Evolutionary conservation across 2,113 vertebrate species (phyloP), one percentile per base, ranked within the genome.

Genomic region (Grantiella picta): DNA sequence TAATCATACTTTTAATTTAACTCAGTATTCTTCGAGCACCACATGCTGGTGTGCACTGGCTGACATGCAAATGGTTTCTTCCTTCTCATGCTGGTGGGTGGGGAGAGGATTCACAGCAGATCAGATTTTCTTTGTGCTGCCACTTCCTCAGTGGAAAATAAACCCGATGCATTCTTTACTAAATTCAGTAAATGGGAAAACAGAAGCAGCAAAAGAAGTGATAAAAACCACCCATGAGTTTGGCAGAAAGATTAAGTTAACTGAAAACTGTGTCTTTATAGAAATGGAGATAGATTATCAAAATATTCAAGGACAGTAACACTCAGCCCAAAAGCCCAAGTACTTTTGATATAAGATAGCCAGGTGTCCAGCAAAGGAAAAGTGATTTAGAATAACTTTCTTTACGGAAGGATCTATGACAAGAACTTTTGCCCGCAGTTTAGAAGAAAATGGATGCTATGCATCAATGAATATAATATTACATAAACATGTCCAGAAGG

Each of bases 171-270:
- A 92, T 40, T 31, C 27, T 68, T 50, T 72, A 73, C 61, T 65
- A 91, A 89, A 89, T 42, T 86, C 72, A 76, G 25, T 78, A 80
- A 89, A 82, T 1, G 18, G 20, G 50, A 86, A 95, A 70, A 69
- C 20, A 61, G 57, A 63, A 84, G 35, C 27, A 11, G 56, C 12
- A 8, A n/a, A 90, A 96, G 53, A 64, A 54, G 40, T 38, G 45
- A 69, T 63, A 68, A 89, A 86, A 78, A 31, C 11, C 0, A 0
- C 4, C 24, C n/a, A 35, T 5, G 40, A 82, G n/a, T 57, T 89
- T 54, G 44, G 50, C 45, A 90, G 86, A 85, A 96, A 87, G 52
- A 95, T 82, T 78, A 91, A 63, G 28, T 81, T 79, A 94, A 80
- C 42, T 71, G 63, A 65, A 86, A 96, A 80, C 50, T 47, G n/a